Evolutionary conservation across 2,888 invertebrate genomes (phyloP), one percentile per base, ranked within the genome.

Genomic region (Chromoteleia sp.): DNA sequence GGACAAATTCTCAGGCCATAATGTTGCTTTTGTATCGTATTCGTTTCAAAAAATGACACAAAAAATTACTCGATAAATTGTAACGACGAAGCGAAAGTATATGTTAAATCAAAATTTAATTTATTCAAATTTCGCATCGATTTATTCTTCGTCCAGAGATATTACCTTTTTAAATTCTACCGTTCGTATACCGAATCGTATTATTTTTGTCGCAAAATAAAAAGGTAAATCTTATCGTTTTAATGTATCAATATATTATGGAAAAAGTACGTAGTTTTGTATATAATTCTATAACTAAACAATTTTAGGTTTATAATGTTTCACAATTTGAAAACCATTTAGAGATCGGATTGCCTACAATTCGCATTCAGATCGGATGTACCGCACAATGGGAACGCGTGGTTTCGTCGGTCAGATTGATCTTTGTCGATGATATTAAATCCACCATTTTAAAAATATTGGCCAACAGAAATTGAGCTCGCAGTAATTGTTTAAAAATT

Each of bases 231-330:
- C n/a, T n/a, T n/a, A n/a, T n/a, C n/a, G n/a, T n/a, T n/a, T n/a
- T n/a, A n/a, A n/a, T n/a, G n/a, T n/a, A n/a, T n/a, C n/a, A n/a
- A n/a, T n/a, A n/a, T n/a, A n/a, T n/a, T n/a, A n/a, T n/a, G n/a
- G n/a, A 33, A 33, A 45, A 54, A 39, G n/a, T 45, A 56, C 56
- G 63, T 65, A 61, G 36, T 19, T 52, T 63, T 56, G 43, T 70
- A 56, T 45, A 52, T 67, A 39, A 56, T 30, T 33, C 43, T 39
- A 54, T 48, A 65, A 48, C 70, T 29, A 33, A 41, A 67, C 73
- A 68, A 68, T 68, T 39, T 48, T 63, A 48, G 48, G 59, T 29
- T 71, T 50, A n/a, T n/a, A 63, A 80, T 59, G 75, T 75, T 71
- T 54, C 39, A 73, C 70, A 63, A 36, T 48, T 65, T 71, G 50